Evolutionary conservation across 2,797 vertebrate genomes (phyloP).

Genomic region (Mastacembelus armatus): DNA sequence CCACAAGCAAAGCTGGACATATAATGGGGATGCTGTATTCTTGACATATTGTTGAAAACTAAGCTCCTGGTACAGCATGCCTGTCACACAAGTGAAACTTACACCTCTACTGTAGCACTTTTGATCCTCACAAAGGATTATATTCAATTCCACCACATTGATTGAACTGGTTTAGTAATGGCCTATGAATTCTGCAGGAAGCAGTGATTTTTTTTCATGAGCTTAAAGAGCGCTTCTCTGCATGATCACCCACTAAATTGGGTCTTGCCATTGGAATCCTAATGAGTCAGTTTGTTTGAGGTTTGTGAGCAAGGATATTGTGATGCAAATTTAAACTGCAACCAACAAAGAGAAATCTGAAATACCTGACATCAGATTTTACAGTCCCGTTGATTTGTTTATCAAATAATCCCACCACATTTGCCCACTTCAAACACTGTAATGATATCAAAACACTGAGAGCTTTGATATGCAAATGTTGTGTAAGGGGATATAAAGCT

Average conservation of each 20-base stretch:
- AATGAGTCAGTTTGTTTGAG: slow-evolving; percentile 73
- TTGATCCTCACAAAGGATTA: slow-evolving; percentile 21
- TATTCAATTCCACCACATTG: slow-evolving; percentile 32
- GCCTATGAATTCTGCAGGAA: slow-evolving; percentile 44
- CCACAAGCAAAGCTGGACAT: not conserved
- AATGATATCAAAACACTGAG: slow-evolving; percentile 71
- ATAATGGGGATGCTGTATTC: not conserved
- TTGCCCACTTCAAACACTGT: slow-evolving; percentile 72
- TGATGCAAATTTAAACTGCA: slow-evolving; percentile 72
- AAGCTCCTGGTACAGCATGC: not conserved
- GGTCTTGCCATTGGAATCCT: slow-evolving; percentile 63
- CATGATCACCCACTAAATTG: slow-evolving; percentile 72
- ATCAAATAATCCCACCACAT: slow-evolving; percentile 73
- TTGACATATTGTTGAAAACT: not conserved
- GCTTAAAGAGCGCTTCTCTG: slow-evolving; percentile 56
- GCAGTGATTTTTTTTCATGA: slow-evolving; percentile 29
- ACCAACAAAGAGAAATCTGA: slow-evolving; percentile 49
- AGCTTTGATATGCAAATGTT: slow-evolving; percentile 79
- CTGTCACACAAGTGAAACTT: slow-evolving; percentile 16
- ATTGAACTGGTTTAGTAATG: slow-evolving; percentile 41
- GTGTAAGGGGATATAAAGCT: slow-evolving; percentile 65
- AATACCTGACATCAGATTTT: slow-evolving; percentile 77
- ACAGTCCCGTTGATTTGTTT: slow-evolving; percentile 73
- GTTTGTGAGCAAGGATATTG: slow-evolving; percentile 59
- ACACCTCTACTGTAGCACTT: slow-evolving; percentile 4